phyloP scores from a whole-genome alignment of 2,888 invertebrate species.

The Seladonia tumulorum region DNA sequence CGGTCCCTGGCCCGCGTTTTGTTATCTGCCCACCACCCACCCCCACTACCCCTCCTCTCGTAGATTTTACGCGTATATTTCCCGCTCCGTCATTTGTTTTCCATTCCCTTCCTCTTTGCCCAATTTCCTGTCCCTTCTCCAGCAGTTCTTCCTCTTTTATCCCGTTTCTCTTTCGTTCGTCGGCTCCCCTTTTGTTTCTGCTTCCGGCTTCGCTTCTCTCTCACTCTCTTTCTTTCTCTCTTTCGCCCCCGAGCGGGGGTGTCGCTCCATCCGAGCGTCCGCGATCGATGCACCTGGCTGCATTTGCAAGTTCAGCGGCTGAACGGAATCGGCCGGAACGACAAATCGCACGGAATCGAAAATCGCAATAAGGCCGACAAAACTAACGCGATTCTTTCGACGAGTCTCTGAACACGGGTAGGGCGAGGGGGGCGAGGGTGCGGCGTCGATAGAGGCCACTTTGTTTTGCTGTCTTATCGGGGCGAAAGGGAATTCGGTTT shows the following conservation, averaged over 20 bases:
- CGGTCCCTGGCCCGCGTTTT: conserved; percentile 25
- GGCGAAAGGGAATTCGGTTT: conserved; percentile 43
- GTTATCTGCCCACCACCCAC: neutral
- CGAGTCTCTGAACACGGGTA: rapidly evolving
- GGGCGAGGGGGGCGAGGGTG: neutral
- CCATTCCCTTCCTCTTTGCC: conserved; percentile 25
- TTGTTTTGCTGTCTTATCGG: conserved; percentile 51
- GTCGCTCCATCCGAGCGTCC: conserved; percentile 5
- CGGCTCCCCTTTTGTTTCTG: conserved; percentile 35
- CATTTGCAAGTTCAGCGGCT: conserved; percentile 63
- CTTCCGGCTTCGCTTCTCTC: conserved; percentile 21
- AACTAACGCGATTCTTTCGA: conserved; percentile 42
- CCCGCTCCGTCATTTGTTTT: conserved; percentile 40
- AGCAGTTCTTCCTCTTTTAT: conserved; percentile 4
- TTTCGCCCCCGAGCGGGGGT: neutral
- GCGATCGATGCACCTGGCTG: conserved; percentile 62
- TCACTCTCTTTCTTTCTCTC: neutral
- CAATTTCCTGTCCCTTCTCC: conserved; percentile 10
- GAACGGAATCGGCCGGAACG: conserved; percentile 54
- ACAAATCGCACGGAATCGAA: conserved; percentile 59
- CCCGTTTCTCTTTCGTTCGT: conserved; percentile 31
- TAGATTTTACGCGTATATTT: conserved; percentile 17
- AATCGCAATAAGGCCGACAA: conserved; percentile 57
- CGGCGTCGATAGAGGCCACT: conserved; percentile 34
- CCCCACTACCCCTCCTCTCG: neutral